Conservation (phyloP, 2,888 invertebrate species). For the Metalampra italica region DNA sequence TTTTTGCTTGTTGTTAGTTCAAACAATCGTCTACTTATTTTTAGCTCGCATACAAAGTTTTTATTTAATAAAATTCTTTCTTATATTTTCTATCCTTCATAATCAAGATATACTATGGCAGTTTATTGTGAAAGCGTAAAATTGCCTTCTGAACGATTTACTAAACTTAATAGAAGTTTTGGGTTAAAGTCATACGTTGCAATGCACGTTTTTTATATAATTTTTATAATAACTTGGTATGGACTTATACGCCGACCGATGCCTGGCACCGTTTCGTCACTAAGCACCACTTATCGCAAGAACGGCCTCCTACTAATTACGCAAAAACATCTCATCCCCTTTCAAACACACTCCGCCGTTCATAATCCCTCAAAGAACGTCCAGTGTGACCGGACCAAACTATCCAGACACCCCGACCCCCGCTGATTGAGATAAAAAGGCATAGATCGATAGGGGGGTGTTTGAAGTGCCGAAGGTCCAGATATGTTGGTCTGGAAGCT, state of each 20-base stretch:
- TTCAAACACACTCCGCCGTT: slow-evolving; percentile 45
- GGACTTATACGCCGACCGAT: background rate
- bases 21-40: no score
- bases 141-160: no score
- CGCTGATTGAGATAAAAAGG: slow-evolving; percentile 18
- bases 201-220: no score
- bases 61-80: no score
- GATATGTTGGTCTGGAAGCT: slow-evolving; percentile 34
- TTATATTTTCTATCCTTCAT: no score
- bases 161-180: no score
- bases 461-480: slow-evolving; percentile 37
- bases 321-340: slow-evolving; percentile 65
- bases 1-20: no score
- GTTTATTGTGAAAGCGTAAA: no score
- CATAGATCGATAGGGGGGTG: slow-evolving; percentile 2
- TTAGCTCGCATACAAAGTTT: no score
- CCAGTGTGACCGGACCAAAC: slow-evolving; percentile 51
- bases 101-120: no score
- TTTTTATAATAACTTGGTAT: no score
- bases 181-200: no score
- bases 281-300: slow-evolving; percentile 42
- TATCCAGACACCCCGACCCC: slow-evolving; percentile 24
- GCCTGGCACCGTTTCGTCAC: slow-evolving; percentile 13
- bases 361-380: slow-evolving; percentile 74
- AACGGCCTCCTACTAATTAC: slow-evolving; percentile 63